These are phyloP conservation scores for Falco concolor DNA, from an alignment of 2,797 vertebrate genomes.

Conservation along the genomic window DNA sequence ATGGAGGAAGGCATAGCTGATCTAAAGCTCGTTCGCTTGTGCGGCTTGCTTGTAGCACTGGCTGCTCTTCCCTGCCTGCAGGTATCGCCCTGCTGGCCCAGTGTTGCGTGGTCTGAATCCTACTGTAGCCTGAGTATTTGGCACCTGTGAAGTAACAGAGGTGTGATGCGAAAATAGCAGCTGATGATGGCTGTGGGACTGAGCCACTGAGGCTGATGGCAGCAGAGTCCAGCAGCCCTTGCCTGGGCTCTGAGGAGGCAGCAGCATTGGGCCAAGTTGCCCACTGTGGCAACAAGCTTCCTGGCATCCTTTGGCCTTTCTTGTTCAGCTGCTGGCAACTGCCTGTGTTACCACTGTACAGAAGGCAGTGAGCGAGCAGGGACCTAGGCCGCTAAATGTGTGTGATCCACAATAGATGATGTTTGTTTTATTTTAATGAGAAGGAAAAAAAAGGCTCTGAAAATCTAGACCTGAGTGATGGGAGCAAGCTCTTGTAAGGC, in stretches of 20 bases:
- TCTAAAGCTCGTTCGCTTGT: neutral
- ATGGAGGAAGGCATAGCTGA: neutral
- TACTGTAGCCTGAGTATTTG: accelerated
- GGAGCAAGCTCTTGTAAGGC: neutral
- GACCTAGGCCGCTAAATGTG: neutral
- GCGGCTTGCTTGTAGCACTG: neutral
- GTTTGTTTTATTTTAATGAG: neutral
- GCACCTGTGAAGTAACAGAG: neutral
- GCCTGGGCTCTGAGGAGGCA: neutral
- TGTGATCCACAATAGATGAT: neutral
- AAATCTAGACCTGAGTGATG: neutral
- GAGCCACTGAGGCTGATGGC: neutral
- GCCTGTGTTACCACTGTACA: neutral
- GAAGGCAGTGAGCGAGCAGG: neutral
- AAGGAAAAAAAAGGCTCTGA: neutral
- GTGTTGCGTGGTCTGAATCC: neutral
- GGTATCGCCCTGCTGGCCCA: neutral
- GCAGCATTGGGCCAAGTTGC: accelerated
- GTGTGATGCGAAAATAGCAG: neutral
- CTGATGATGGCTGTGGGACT: neutral
- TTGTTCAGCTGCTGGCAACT: neutral
- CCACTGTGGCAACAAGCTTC: neutral
- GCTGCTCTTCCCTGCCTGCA: neutral
- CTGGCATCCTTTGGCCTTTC: neutral
- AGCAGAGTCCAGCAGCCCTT: neutral